Conservation (phyloP, 1,140 invertebrate species). For the Pseudachorutes palmiensis region DNA sequence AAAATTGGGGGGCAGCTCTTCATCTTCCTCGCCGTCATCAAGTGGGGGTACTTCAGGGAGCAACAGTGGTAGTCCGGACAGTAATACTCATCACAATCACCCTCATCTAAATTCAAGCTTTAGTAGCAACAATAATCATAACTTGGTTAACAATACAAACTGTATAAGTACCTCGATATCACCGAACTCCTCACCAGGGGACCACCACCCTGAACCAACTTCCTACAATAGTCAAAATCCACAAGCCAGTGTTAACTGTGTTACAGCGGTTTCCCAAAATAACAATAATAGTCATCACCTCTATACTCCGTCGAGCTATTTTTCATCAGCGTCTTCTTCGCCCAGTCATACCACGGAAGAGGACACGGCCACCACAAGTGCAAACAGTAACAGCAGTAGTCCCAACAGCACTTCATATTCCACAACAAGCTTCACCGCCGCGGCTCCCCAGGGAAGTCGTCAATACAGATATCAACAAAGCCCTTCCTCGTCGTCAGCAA, state of each 20-base stretch:
- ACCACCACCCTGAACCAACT: neutral
- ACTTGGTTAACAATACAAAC: neutral
- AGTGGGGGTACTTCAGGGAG: neutral
- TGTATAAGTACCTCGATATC: slow-evolving; percentile 3
- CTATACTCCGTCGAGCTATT: neutral
- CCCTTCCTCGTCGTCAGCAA: neutral
- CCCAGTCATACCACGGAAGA: slow-evolving; percentile 13
- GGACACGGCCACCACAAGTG: slow-evolving; percentile 6
- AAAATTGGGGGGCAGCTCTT: neutral
- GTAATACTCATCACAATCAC: slow-evolving; percentile 5
- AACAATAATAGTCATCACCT: neutral
- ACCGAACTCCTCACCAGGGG: neutral
- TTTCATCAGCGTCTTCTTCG: slow-evolving; percentile 1
- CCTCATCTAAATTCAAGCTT: slow-evolving; percentile 8
- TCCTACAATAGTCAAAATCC: slow-evolving; percentile 9
- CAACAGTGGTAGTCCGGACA: neutral
- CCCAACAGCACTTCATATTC: slow-evolving; percentile 3
- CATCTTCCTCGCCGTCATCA: neutral
- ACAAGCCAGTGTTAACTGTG: neutral
- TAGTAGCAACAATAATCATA: slow-evolving; percentile 10
- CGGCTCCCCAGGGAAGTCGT: neutral
- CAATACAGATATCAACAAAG: neutral
- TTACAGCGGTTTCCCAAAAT: neutral
- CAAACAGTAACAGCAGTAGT: slow-evolving; percentile 4
- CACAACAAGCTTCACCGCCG: neutral